Base-by-base conservation (phyloP, 2,797 vertebrate species). In the Melanotaenia nigrans region DNA sequence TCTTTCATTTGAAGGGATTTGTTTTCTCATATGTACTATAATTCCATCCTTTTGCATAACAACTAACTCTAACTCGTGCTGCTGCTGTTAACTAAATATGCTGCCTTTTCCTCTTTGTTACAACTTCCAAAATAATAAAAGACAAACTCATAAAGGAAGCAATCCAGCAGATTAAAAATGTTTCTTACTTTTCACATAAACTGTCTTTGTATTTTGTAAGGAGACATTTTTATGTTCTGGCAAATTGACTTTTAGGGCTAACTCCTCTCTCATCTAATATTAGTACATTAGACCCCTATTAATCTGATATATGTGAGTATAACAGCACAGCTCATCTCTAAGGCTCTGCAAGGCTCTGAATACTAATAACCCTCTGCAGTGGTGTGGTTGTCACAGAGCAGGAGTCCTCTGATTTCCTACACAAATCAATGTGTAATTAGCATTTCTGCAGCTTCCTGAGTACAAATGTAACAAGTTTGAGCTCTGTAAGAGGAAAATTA, bases 151-250 rank as follows among this genome's bases (percentile, higher is more conserved):
- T 11, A 38, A 9, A 11, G 36, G 36, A 38, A 13, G 36, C 36
- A 38, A 38, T 38, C 36, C 11, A 13, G 36, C 12, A 11, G n/a
- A 24, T 24, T 51, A 35, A 35, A 35, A 38, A 65, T 62, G 11
- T 59, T 64, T 79, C 22, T 13, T 36, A 42, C 18, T 3, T 5
- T 76, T 63, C 47, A 49, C 6, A 36, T 32, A 3, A 42, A 56
- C 30, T 54, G 35, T 36, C 59, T 59, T 42, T 14, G 3, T 60
- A 57, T 5, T 49, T 64, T 64, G 16, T 11, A 12, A 13, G 1
- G 13, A 40, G 72, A 65, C 68, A 24, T 51, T 73, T 85, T 81
- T 61, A 79, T 68, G 65, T 53, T 55, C 35, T 25, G 35, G 25
- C 0, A 33, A 58, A 79, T 77, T 40, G 6, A 80, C 74, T 68